Evolutionary conservation across 1,140 invertebrate species (phyloP).

Genomic region (Melipona quadrifasciata): DNA sequence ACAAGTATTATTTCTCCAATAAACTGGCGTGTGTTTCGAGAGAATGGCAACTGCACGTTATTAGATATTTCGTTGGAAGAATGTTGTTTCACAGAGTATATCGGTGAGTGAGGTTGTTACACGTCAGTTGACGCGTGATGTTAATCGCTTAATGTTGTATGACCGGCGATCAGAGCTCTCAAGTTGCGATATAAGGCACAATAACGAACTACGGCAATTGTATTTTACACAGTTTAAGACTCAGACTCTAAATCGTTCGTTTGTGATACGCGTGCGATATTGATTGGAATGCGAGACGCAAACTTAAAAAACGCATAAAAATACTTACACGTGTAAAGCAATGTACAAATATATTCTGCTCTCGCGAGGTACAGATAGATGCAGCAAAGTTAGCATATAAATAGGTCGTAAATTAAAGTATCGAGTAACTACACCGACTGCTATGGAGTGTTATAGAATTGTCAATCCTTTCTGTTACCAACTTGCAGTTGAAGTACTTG

Average conservation of each 20-base stretch:
- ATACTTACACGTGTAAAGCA: background rate
- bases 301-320: background rate
- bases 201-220: background rate
- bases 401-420: background rate
- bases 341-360: background rate
- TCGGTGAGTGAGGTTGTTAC: background rate
- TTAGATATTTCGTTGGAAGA: background rate
- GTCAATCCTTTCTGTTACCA: background rate
- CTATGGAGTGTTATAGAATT: background rate
- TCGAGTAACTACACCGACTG: background rate
- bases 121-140: background rate
- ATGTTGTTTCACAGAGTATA: background rate
- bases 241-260: background rate
- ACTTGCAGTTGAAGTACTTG: background rate
- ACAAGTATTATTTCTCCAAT: background rate
- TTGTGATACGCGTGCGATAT: background rate
- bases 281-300: background rate
- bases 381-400: background rate
- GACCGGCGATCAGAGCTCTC: background rate
- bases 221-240: too few species aligned
- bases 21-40: background rate
- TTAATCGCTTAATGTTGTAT: conserved; percentile 14
- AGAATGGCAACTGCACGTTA: background rate
- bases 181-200: background rate
- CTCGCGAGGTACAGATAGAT: too few species aligned